Percentiles rank a stretch among this genome's conserved stretches.
Evolutionary conservation across 2,888 invertebrate genomes (phyloP).

Genomic region (Hipparchia semele): DNA sequence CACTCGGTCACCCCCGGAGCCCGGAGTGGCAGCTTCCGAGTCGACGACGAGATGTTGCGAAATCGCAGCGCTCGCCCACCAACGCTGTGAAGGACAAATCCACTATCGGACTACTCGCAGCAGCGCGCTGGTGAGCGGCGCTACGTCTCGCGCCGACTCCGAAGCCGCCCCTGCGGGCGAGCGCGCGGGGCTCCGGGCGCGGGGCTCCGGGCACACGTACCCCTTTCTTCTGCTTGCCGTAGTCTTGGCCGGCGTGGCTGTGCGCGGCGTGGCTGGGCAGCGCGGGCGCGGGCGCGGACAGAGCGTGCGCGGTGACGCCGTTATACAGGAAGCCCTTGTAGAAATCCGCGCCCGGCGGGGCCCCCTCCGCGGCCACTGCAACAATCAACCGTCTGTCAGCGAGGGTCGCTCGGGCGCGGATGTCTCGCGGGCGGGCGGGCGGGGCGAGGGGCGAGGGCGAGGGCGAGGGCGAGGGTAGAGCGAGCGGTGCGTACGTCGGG

Average conservation of each 20-base stretch:
- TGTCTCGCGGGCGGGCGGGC: conserved; percentile 50
- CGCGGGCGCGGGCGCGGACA: conserved; percentile 52
- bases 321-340: conserved; percentile 93
- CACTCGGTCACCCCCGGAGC: not conserved
- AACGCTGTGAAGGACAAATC: no score
- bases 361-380: conserved; percentile 93
- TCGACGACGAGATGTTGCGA: not conserved
- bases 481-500: conserved; percentile 55
- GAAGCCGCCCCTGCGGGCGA: not conserved
- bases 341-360: conserved; percentile 92
- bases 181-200: not conserved
- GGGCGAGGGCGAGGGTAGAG: conserved; percentile 41
- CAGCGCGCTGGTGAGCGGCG: no score
- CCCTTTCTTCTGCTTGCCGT: conserved; percentile 83
- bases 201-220: conserved; percentile 60
- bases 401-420: conserved; percentile 72
- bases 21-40: not conserved
- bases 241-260: conserved; percentile 57
- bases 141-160: no score
- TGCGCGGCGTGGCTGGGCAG: conserved; percentile 54
- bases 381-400: conserved; percentile 67
- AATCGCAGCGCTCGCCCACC: not conserved
- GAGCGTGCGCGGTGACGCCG: conserved; percentile 77
- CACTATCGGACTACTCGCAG: no score
- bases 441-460: conserved; percentile 41